Base-by-base conservation (phyloP, 1,140 invertebrate genomes). In the Drosophila lini region DNA sequence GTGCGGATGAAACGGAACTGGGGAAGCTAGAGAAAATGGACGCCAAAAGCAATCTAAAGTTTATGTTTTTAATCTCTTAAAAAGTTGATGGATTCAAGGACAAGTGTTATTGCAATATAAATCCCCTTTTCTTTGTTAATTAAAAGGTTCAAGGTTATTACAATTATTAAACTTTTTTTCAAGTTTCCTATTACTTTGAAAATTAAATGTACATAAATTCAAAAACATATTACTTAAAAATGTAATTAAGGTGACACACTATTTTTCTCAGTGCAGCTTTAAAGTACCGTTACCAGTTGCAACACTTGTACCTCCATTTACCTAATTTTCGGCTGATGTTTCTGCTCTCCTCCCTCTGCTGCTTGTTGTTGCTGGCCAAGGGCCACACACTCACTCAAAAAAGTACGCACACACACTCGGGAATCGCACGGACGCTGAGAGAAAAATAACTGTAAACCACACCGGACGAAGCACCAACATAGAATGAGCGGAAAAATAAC, bases 381-480 rank as follows among this genome's bases (percentile, higher is more conserved):
- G 40, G 48, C 55, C 48, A 70, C 36, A 56, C 52, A 69, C 38
- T 67, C 44, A 36, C 56, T 59, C 42, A 47, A 55, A 38, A 38
- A 36, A 19, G 19, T 41, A 28, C 22, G 13, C n/a, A 60, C 31
- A 40, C 36, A 67, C 31, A 38, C 25, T 31, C 38, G 47, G 34
- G 28, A 75, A 44, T 8, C 13, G 31, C 57, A 74, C 38, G 73
- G 40, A 42, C 47, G 38, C 41, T 47, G 53, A 76, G 25, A 60
- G 62, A 78, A 62, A 57, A 41, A 59, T 55, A 86, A 64, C 41
- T 65, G 71, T 58, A 78, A 80, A 88, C 84, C 80, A 84, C 74
- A 53, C 80, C 65, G 85, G 59, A 81, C 69, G 78, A 85, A 60
- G 52, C 81, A 81, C 78, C 74, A 81, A 84, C 80, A 81, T 80